These are phyloP conservation scores for Eupeodes luniger DNA, from an alignment of 2,888 invertebrate genomes.

Conservation along the genomic window DNA sequence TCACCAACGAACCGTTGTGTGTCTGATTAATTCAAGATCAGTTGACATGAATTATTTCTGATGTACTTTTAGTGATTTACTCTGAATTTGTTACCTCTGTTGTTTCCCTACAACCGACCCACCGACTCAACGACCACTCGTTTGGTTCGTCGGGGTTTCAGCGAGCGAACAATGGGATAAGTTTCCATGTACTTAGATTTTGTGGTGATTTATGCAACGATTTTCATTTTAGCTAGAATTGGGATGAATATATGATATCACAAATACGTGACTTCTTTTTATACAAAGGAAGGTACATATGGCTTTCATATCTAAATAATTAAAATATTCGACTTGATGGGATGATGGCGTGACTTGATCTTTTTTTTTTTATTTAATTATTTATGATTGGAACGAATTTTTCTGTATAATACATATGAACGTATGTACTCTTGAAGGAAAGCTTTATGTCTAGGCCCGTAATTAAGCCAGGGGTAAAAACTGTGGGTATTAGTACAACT, in stretches of 20 bases:
- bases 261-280: slow-evolving; percentile 7
- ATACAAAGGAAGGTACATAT: no score
- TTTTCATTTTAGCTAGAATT: slow-evolving; percentile 8
- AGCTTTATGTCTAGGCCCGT: no score
- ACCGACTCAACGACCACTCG: no score
- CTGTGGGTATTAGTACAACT: no score
- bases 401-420: no score
- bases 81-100: not conserved
- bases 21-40: slow-evolving; percentile 54
- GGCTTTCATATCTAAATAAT: not conserved
- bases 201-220: slow-evolving; percentile 38
- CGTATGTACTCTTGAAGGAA: no score
- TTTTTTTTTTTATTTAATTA: not conserved
- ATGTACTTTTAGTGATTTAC: slow-evolving; percentile 30
- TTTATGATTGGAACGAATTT: not conserved
- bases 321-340: not conserved
- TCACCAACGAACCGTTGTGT: not conserved
- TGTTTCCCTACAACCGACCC: no score
- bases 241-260: not conserved
- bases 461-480: no score
- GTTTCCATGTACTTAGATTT: not conserved
- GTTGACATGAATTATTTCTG: slow-evolving; percentile 40
- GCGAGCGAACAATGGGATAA: not conserved
- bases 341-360: not conserved
- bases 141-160: no score